Evolutionary conservation across 2,113 vertebrate genomes (phyloP).

Genomic region (Rhinopomastus cyanomelas): DNA sequence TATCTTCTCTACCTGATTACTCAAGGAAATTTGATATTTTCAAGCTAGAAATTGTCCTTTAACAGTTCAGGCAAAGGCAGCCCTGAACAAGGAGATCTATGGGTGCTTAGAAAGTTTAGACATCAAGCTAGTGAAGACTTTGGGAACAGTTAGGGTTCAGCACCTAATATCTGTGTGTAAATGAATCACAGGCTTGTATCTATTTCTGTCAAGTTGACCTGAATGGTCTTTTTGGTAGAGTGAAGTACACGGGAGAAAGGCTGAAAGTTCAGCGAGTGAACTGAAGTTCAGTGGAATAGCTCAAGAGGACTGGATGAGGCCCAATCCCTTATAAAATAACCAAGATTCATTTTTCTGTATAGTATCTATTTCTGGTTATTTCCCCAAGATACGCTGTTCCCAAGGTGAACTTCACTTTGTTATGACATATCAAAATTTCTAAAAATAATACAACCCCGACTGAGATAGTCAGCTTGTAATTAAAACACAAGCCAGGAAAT

Average conservation of each 20-base stretch:
- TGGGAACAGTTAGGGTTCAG: not conserved
- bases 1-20: fast-evolving
- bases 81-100: not conserved
- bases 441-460: conserved; percentile 29
- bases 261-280: too few species aligned
- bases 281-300: too few species aligned
- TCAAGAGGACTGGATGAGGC: not conserved
- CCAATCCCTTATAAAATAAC: not conserved
- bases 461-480: conserved; percentile 59
- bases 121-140: not conserved
- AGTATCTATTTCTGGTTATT: not conserved
- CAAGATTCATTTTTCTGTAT: not conserved
- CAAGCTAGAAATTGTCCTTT: not conserved
- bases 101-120: not conserved
- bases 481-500: conserved; percentile 64
- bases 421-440: conserved; percentile 7
- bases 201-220: not conserved
- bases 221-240: not conserved
- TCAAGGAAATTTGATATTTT: not conserved
- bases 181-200: not conserved
- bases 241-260: not conserved
- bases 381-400: not conserved
- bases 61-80: not conserved
- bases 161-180: not conserved
- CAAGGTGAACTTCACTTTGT: not conserved